Percentiles rank a stretch among this genome's conserved stretches.
These are phyloP conservation scores for Drosophila planitibia DNA, from an alignment of 2,888 invertebrate genomes.

Conservation along the genomic window DNA sequence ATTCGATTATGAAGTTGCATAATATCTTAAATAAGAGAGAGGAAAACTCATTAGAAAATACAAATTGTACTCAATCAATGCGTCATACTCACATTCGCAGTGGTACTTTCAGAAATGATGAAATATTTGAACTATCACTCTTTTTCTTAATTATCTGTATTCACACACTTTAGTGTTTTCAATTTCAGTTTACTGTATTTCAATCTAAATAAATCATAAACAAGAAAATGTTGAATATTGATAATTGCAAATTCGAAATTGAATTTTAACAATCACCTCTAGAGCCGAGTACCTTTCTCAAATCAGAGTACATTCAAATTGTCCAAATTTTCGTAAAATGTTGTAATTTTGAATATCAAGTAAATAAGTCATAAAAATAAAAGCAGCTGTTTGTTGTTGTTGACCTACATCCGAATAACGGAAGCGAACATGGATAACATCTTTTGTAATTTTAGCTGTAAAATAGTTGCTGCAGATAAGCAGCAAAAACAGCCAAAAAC, in stretches of 20 bases:
- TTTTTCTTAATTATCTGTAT: neutral
- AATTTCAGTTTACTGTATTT: neutral
- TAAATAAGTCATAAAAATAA: neutral
- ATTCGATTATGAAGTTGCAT: neutral
- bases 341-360: neutral
- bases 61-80: neutral
- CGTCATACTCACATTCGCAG: neutral
- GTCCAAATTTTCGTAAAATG: neutral
- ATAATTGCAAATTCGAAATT: neutral
- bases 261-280: neutral
- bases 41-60: neutral
- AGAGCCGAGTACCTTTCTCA: neutral
- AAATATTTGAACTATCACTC: neutral
- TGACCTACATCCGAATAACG: constrained; percentile 52
- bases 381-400: constrained; percentile 33
- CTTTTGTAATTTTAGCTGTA: constrained; percentile 63
- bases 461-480: constrained; percentile 43
- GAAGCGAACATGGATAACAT: constrained; percentile 48
- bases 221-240: neutral
- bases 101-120: neutral
- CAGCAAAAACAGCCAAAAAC: constrained; percentile 3
- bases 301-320: neutral
- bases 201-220: neutral
- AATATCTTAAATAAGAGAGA: accelerated
- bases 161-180: neutral